Evolutionary conservation across 2,113 vertebrate genomes (phyloP).

Genomic region (Leuciscus idus): DNA sequence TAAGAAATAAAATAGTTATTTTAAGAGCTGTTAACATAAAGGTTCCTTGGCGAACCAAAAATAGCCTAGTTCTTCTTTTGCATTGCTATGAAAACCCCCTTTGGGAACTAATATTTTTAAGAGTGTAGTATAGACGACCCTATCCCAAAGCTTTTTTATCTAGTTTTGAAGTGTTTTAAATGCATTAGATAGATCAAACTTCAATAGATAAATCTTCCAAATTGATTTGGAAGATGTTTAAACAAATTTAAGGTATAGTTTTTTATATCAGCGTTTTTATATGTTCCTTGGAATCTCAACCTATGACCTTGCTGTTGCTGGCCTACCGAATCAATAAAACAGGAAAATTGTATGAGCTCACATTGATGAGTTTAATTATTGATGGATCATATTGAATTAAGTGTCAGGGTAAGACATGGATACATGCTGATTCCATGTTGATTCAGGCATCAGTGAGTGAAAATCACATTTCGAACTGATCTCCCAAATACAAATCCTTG

Average conservation of each 20-base stretch:
- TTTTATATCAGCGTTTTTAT: no score
- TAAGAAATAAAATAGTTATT: no score
- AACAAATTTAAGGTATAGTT: not conserved
- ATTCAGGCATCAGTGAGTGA: constrained; percentile 1
- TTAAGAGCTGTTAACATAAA: no score
- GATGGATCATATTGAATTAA: not conserved
- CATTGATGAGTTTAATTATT: not conserved
- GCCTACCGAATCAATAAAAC: not conserved
- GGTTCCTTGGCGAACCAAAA: no score
- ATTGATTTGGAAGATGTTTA: not conserved
- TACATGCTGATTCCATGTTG: not conserved
- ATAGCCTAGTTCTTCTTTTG: no score
- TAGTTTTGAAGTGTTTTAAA: not conserved
- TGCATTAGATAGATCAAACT: not conserved
- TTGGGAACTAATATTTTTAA: no score
- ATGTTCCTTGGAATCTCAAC: not conserved
- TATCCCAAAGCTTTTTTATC: not conserved
- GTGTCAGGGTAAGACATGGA: not conserved
- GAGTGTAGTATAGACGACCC: no score
- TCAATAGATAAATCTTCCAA: not conserved
- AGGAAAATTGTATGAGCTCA: not conserved
- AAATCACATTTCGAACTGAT: not conserved
- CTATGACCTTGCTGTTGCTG: not conserved
- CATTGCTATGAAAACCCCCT: no score
- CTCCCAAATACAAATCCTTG: not conserved